phyloP scores from a whole-genome alignment of 1,140 invertebrate species.

The Ditylenchus dipsaci region DNA sequence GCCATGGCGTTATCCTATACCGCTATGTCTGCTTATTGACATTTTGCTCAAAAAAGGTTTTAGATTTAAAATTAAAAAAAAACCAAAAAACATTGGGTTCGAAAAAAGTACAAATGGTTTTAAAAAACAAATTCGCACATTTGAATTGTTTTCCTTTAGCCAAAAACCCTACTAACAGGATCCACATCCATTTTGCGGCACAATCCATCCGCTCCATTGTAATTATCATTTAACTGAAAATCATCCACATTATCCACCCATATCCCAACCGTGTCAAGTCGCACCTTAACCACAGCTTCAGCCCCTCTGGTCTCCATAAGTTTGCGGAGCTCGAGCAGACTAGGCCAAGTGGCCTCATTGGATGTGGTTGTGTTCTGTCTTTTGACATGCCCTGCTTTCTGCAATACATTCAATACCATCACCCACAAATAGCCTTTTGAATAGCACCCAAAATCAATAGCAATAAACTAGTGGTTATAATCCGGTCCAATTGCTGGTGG shows the following conservation, averaged over 20 bases:
- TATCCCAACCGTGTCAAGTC: not conserved
- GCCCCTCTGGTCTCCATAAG: slow-evolving; percentile 8
- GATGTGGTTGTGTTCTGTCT: not conserved
- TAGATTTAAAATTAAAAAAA: too few relatives aligned
- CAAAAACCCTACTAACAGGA: too few relatives aligned
- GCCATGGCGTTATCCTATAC: too few relatives aligned
- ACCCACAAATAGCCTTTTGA: not conserved
- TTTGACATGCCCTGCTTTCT: not conserved
- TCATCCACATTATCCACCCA: not conserved
- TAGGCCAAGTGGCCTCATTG: not conserved
- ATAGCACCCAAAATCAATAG: too few relatives aligned
- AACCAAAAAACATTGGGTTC: too few relatives aligned
- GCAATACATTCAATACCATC: slow-evolving; percentile 1
- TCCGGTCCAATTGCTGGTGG: too few relatives aligned
- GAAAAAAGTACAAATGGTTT: too few relatives aligned
- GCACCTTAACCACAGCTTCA: slow-evolving; percentile 1
- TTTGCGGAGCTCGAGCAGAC: slow-evolving; percentile 4
- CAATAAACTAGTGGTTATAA: too few relatives aligned
- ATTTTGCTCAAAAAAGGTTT: too few relatives aligned
- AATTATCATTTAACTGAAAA: slow-evolving; percentile 61
- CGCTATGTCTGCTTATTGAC: too few relatives aligned
- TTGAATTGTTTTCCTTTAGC: too few relatives aligned
- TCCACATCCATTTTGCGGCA: slow-evolving; percentile 77
- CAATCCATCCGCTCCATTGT: slow-evolving; percentile 83
- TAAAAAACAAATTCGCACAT: too few relatives aligned